Base-by-base conservation (phyloP, 2,113 vertebrate genomes). In the Pseudorhombus dupliciocellatus region DNA sequence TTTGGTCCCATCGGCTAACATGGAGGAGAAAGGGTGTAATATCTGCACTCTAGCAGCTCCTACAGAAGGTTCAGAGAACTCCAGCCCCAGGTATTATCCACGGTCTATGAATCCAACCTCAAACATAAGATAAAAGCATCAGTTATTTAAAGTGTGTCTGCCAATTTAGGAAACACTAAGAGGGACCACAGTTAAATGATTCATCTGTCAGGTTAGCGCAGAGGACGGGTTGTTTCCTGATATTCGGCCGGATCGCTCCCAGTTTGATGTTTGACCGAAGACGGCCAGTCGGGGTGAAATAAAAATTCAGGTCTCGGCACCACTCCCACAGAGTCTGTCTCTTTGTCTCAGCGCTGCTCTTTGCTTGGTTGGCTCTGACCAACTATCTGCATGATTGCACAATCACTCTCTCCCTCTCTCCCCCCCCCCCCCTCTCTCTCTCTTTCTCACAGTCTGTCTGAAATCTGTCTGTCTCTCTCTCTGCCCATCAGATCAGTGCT, bases 351-450 rank as follows among this genome's bases (percentile, higher is more conserved):
- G 80, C 77, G 61, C 66, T 70, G 42, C 73, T 81, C 79, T 80
- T 55, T 80, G 86, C 84, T 77, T 75, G 77, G 77, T 83, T 83
- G 83, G 83, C 53, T 80, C 73, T 82, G 81, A 86, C 77, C 81
- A 75, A 77, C 81, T 84, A 67, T 87, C 83, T 84, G 86, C 71
- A 68, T 84, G 89, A 84, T 87, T 86, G 82, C 81, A 1, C 74
- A 66, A 65, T 44, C 66, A 65, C 70, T 62, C 66, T 72, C 59
- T 62, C 30, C 64, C 59, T 62, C 44, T 67, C 53, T 22, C 26
- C 26, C 12, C 15, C 51, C 22, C 48, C 11, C 48, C 22, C 48
- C 22, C 50, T 51, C 81, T 2, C 73, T 65, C 64, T 44, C 65
- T 64, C 66, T 55, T 5, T 57, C 69, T 72, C 60, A 59, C 50